These are phyloP conservation scores for Drosophila mojavensis DNA, from an alignment of 1,140 invertebrate genomes.

Conservation along the genomic window DNA sequence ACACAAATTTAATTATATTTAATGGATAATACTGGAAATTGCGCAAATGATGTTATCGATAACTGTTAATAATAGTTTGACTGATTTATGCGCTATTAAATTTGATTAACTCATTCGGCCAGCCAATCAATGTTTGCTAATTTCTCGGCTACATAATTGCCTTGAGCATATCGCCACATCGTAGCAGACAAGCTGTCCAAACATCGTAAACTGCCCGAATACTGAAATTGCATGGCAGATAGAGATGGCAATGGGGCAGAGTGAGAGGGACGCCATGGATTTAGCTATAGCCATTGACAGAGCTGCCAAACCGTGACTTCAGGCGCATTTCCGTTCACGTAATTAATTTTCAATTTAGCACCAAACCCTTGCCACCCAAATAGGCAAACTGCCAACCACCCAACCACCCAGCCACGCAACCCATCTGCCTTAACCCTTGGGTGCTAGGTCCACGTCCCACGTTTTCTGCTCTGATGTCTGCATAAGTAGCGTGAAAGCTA, in stretches of 20 bases:
- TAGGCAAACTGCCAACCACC: not conserved
- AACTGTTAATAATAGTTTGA: too few species aligned
- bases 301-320: constrained; percentile 36
- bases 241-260: not conserved
- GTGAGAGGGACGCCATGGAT: not conserved
- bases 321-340: constrained; percentile 49
- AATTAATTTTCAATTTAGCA: constrained; percentile 69
- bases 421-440: too few species aligned
- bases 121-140: constrained; percentile 15
- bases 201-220: constrained; percentile 10
- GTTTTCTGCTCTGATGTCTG: not conserved
- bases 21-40: too few species aligned
- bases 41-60: too few species aligned
- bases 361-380: constrained; percentile 1
- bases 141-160: constrained; percentile 23
- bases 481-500: constrained; percentile 24
- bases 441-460: not conserved
- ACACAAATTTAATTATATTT: too few species aligned
- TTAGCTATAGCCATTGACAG: constrained; percentile 4
- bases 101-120: not conserved
- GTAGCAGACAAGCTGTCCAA: constrained; percentile 20
- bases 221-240: not conserved
- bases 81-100: constrained; percentile 3
- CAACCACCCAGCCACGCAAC: not conserved
- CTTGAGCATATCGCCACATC: constrained; percentile 10